Conservation (phyloP, 2,888 invertebrate species). For the Plebejus melissa region DNA sequence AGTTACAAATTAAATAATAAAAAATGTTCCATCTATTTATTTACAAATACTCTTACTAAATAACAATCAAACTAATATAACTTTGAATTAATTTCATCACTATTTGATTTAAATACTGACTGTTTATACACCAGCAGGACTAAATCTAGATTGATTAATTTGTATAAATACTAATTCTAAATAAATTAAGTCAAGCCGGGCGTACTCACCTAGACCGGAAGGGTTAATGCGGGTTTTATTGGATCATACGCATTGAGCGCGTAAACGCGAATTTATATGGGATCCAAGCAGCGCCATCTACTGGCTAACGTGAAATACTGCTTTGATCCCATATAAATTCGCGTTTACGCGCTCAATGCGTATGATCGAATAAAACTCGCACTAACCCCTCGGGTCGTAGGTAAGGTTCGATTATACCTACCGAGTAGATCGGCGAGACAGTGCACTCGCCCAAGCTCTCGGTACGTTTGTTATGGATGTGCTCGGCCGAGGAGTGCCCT, state of each 20-base stretch:
- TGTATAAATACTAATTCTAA: conserved; percentile 43
- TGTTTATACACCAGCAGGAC: conserved; percentile 54
- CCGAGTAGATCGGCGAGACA: no score
- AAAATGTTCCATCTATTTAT: conserved; percentile 73
- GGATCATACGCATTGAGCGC: no score
- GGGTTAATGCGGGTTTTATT: not conserved
- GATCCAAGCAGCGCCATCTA: no score
- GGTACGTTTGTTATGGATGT: no score
- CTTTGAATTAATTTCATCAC: conserved; percentile 49
- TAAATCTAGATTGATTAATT: conserved; percentile 37
- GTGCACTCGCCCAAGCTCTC: no score
- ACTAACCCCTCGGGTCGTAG: not conserved
- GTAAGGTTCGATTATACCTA: no score
- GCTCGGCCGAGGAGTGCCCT: no score
- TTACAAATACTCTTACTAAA: conserved; percentile 79
- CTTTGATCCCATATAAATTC: no score
- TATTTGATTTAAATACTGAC: conserved; percentile 71
- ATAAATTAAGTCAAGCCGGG: conserved; percentile 42
- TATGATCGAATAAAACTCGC: no score
- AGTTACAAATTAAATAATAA: conserved; percentile 77
- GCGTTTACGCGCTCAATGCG: no score
- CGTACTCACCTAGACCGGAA: conserved; percentile 25
- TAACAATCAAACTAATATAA: conserved; percentile 75
- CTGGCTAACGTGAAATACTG: no score
- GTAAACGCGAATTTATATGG: no score